These are phyloP conservation scores for Ooceraea biroi DNA, from an alignment of 1,140 invertebrate species.

Conservation along the genomic window DNA sequence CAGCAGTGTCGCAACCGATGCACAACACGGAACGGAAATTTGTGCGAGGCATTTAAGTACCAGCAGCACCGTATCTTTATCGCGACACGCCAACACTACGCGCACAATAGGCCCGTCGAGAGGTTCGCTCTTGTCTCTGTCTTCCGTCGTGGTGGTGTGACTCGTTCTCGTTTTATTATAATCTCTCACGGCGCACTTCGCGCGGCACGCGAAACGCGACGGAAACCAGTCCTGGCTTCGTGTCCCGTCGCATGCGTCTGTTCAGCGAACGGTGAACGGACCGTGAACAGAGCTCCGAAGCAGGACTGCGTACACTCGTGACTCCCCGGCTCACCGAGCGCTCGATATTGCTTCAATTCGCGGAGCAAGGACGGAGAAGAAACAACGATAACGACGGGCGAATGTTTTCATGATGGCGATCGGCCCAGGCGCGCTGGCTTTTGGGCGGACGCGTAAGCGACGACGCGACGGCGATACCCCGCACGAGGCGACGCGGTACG, in stretches of 20 bases:
- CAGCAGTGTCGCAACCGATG: constrained; percentile 81
- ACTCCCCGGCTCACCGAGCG: constrained; percentile 55
- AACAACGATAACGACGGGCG: constrained; percentile 75
- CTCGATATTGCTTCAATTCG: constrained; percentile 71
- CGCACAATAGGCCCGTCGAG: constrained; percentile 39
- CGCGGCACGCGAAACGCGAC: constrained; percentile 52
- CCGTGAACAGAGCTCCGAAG: not conserved
- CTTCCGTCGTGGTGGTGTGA: constrained; percentile 33
- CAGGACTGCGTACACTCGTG: not conserved
- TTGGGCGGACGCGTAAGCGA: constrained; percentile 71
- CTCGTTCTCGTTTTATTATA: constrained; percentile 56
- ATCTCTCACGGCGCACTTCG: constrained; percentile 53
- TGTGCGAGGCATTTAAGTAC: constrained; percentile 81
- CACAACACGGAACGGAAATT: constrained; percentile 83
- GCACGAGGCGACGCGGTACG: constrained; percentile 8
- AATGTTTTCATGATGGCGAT: constrained; percentile 84
- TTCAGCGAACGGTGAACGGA: not conserved
- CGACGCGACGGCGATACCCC: constrained; percentile 27
- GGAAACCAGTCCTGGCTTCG: constrained; percentile 12
- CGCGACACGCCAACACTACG: constrained; percentile 48
- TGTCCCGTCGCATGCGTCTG: not conserved
- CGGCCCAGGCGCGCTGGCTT: constrained; percentile 57
- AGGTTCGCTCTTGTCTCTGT: constrained; percentile 56
- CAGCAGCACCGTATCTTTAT: constrained; percentile 65
- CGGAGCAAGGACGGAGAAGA: constrained; percentile 74